Evolutionary conservation across 2,888 invertebrate genomes (phyloP).

Genomic region (Calliphora vomitoria): DNA sequence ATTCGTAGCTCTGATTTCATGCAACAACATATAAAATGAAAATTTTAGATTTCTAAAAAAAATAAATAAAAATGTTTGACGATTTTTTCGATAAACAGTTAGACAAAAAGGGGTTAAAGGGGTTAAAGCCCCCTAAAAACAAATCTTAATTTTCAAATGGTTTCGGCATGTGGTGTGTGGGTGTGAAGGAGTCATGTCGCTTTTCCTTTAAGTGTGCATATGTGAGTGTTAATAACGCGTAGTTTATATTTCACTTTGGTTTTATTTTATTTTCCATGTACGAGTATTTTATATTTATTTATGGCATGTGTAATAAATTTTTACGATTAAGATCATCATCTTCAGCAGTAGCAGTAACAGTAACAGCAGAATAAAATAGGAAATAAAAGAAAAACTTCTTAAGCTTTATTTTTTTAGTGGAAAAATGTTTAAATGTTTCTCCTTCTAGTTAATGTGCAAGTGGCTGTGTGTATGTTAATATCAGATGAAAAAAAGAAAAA

Average conservation of each 20-base stretch:
- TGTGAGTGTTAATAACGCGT: constrained; percentile 23
- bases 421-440: constrained; percentile 17
- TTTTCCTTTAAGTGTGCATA: constrained; percentile 10
- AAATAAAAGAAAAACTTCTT: constrained; percentile 53
- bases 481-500: background rate
- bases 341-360: constrained; percentile 16
- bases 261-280: constrained; percentile 58
- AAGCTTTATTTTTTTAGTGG: constrained; percentile 32
- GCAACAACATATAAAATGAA: no score
- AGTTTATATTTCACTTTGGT: constrained; percentile 64
- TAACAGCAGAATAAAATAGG: constrained; percentile 16
- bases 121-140: no score
- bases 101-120: no score
- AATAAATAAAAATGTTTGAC: no score
- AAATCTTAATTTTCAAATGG: background rate
- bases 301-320: constrained; percentile 70
- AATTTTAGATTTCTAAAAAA: no score
- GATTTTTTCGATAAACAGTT: no score
- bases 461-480: background rate
- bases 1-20: no score
- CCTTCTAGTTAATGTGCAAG: constrained; percentile 30
- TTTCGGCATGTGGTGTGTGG: background rate
- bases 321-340: constrained; percentile 68
- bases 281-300: constrained; percentile 32
- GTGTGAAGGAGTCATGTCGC: background rate